Conservation (phyloP, 2,797 vertebrate species). For the Leontocebus nigricollis region DNA sequence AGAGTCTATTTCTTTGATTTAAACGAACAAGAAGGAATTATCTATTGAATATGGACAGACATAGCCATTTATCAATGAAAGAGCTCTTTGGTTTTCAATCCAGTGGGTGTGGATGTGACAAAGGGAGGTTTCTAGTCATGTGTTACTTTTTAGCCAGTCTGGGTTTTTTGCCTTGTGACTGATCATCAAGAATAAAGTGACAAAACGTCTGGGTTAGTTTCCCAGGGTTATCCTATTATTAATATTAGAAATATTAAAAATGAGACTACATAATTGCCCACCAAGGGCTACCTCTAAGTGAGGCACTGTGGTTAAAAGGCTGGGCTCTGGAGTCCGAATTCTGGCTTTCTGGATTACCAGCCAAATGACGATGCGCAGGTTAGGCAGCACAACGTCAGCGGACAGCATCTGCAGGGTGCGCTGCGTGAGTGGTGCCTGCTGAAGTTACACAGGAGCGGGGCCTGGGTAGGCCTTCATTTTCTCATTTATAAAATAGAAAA, state of each 20-base stretch:
- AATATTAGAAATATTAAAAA: neutral
- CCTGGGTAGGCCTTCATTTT: neutral
- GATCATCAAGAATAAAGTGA: neutral
- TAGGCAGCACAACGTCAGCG: neutral
- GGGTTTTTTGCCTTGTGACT: neutral
- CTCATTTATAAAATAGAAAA: neutral
- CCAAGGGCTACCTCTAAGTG: neutral
- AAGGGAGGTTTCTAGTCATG: neutral
- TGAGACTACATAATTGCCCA: neutral
- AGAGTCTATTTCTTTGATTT: neutral
- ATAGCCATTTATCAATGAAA: neutral
- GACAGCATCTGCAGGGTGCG: neutral
- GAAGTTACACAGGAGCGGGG: neutral
- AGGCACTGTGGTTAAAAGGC: neutral
- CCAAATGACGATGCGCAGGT: neutral
- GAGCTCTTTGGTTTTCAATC: neutral
- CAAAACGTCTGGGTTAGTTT: conserved; percentile 4
- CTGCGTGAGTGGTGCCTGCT: neutral
- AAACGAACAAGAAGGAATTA: neutral
- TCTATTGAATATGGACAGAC: neutral
- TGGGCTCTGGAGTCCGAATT: neutral
- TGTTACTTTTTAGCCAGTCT: neutral
- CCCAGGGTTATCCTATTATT: neutral
- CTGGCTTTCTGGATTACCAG: neutral
- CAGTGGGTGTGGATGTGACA: neutral